Base-by-base conservation (phyloP, 2,797 vertebrate genomes). In the Eospalax fontanierii region DNA sequence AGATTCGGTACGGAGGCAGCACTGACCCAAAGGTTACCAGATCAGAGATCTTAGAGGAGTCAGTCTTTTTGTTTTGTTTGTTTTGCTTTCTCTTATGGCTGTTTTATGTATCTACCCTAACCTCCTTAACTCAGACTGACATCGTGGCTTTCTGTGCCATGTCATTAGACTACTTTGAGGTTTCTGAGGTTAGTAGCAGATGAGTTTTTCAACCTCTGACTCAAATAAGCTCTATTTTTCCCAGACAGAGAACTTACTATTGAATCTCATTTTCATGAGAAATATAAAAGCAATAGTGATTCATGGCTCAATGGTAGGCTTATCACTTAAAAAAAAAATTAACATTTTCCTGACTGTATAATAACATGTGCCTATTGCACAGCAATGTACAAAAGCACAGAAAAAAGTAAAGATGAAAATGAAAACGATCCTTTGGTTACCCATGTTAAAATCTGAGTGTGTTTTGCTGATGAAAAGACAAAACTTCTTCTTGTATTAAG, bases 91-190 rank as follows among this genome's bases (percentile, higher is more conserved):
- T 71, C 68, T 38, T 3, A 4, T 21, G 85, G n/a, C 92, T 94
- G 57, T 79, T 89, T 65, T 63, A 57, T 21, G 21, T 65, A 85
- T 91, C 79, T 70, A 2, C 70, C 83, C 54, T 4, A 94, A 74
- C 57, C 63, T 74, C 68, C 89, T 93, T 95, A 96, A 97, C 90
- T 94, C 84, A 78, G 80, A 68, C 93, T 94, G 97, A 97, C 93
- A 96, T 83, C 30, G 30, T 30, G 96, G 97, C 94, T 95, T 82
- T 93, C 50, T 0, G 0, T 74, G 87, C 71, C 83, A 12, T 94
- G 93, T 95, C 85, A 83, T 95, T 95, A 95, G 43, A 81, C 75
- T 59, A 82, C 87, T 93, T 82, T 95, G 96, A 97, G 95, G 97
- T 94, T 97, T 95, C 79, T 79, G 95, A 89, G 93, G 96, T 91